Base-by-base conservation (phyloP, 2,888 invertebrate genomes). In the Lissonota sp. region DNA sequence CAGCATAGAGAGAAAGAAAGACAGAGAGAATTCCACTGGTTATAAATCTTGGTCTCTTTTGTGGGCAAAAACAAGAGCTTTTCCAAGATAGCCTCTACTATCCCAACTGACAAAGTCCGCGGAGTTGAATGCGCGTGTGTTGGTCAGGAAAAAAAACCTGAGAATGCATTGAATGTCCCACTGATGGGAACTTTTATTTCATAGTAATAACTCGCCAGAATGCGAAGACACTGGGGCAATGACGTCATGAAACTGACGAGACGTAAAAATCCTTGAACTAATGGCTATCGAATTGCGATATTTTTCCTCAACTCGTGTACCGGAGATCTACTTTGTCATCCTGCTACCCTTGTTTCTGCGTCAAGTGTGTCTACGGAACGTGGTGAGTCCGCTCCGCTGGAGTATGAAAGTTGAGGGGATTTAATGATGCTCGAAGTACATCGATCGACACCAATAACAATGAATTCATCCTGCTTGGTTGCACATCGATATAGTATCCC, bases 11-110 rank as follows among this genome's bases (percentile, higher is more conserved):
- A 42, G 14, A n/a, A 5, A 46, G 6, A 16, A 44, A 16, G 49
- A 7, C 67, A 58, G 66, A 49, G 70, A 60, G 73, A 16, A 51
- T 55, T 63, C 16, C 62, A 8, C 26, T 79, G 79, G 70, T 80
- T 83, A 83, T 86, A 86, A 86, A 86, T 86, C 85, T 84, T 85
- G 76, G 69, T n/a, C 66, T 71, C 49, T 40, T 49, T 83, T 63
- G 76, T 58, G 79, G 67, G 69, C 73, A 71, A 73, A 80, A 85
- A 44, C 26, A 26, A 51, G 14, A 81, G 81, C 80, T 75, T 82
- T 83, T 81, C 79, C 82, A 67, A 70, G 77, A 78, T 79, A 83
- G 75, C 57, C 77, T 42, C 77, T 42, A 49, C 62, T 55, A 72
- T 16, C 12, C n/a, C 26, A 55, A 42, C 39, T 58, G 49, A 8